Evolutionary conservation across 2,888 invertebrate species (phyloP).

Genomic region (Dichetophora obliterata): DNA sequence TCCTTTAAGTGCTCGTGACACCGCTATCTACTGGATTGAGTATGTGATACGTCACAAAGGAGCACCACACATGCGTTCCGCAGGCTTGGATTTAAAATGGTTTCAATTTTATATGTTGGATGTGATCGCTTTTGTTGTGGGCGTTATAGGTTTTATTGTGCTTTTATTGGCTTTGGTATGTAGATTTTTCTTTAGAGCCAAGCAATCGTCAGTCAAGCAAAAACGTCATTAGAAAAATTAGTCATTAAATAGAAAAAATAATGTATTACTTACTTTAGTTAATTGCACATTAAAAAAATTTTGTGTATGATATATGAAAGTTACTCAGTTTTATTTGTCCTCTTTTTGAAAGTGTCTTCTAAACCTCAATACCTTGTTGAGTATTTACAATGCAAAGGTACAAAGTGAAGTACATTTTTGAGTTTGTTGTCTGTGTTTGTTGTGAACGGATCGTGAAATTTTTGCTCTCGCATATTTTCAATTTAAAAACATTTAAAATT

Average conservation of each 20-base stretch:
- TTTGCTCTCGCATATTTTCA: no score
- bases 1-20: conserved; percentile 62
- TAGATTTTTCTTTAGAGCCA: conserved; percentile 41
- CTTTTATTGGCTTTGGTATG: conserved; percentile 2
- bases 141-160: neutral
- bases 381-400: no score
- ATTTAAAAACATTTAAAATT: no score
- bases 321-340: neutral
- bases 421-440: no score
- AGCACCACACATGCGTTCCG: conserved; percentile 65
- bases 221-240: conserved; percentile 2
- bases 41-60: conserved; percentile 69
- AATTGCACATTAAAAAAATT: neutral
- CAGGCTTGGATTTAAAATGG: conserved; percentile 66
- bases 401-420: no score
- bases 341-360: no score
- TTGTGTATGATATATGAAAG: no score
- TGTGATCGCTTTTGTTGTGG: conserved; percentile 56
- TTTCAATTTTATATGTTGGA: conserved; percentile 68
- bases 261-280: neutral
- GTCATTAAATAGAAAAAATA: neutral
- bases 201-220: neutral
- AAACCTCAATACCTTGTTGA: no score
- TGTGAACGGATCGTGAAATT: no score
- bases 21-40: conserved; percentile 70